Conservation (phyloP, 2,113 vertebrate species). For the Sprattus sprattus region DNA sequence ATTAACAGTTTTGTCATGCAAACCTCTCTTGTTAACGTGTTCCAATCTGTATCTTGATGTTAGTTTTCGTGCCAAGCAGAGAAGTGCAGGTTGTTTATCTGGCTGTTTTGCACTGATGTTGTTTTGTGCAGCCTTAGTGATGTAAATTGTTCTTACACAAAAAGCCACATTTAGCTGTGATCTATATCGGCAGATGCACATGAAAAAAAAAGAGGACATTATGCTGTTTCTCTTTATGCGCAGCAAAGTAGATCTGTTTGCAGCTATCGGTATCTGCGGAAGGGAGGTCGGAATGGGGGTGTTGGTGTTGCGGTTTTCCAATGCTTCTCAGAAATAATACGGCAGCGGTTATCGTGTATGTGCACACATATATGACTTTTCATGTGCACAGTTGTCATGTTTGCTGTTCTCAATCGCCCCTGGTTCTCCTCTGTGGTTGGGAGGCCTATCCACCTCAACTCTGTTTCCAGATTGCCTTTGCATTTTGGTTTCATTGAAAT, state of each 20-base stretch:
- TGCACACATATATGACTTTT: slow-evolving; percentile 36
- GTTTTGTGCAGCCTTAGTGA: background rate
- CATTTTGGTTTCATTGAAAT: slow-evolving; percentile 49
- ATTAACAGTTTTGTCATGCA: background rate
- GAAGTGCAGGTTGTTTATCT: background rate
- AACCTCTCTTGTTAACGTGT: background rate
- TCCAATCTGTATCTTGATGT: background rate
- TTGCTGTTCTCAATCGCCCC: slow-evolving; percentile 48
- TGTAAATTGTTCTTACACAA: slow-evolving; percentile 1
- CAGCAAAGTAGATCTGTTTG: slow-evolving; percentile 37
- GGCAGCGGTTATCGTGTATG: slow-evolving; percentile 59
- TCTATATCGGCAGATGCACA: background rate
- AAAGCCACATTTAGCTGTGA: background rate
- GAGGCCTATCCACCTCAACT: slow-evolving; percentile 33
- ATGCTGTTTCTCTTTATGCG: slow-evolving; percentile 37
- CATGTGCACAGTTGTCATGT: slow-evolving; percentile 32
- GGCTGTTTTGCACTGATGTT: background rate
- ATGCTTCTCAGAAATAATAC: slow-evolving; percentile 72
- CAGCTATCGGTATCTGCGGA: slow-evolving; percentile 55
- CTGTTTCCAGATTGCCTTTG: slow-evolving; percentile 50
- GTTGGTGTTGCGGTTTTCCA: slow-evolving; percentile 59
- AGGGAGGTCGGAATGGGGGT: slow-evolving; percentile 55
- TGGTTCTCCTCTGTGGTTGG: slow-evolving; percentile 53
- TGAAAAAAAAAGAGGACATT: slow-evolving; percentile 25
- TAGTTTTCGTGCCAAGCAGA: background rate